phyloP scores from a whole-genome alignment of 2,888 invertebrate species.

The Seladonia tumulorum region DNA sequence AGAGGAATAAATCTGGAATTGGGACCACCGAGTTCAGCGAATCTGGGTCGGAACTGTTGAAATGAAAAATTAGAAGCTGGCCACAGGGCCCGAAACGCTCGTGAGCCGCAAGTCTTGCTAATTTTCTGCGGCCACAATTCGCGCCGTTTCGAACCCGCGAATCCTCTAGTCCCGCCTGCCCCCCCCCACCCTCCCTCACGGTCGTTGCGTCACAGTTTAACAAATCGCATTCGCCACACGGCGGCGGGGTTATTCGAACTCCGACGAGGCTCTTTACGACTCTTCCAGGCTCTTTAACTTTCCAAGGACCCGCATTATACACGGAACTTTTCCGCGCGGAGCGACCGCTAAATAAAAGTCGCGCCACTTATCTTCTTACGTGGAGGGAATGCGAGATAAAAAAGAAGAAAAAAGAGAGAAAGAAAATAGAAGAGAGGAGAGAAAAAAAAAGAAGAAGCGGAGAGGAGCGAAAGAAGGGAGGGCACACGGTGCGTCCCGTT shows the following conservation, averaged over 20 bases:
- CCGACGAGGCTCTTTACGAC: constrained; percentile 6
- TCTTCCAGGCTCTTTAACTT: constrained; percentile 25
- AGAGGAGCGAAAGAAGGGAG: too few relatives aligned
- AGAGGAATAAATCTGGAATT: not conserved
- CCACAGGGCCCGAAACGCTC: not conserved
- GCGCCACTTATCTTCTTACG: constrained; percentile 33
- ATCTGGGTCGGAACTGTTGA: not conserved
- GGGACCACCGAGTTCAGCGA: not conserved
- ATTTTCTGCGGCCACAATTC: constrained; percentile 16
- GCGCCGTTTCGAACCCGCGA: not conserved
- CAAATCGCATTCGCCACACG: constrained; percentile 25
- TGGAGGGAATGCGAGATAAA: constrained; percentile 21
- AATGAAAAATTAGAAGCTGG: not conserved
- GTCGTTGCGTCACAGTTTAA: constrained; percentile 19
- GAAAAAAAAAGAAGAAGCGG: not conserved
- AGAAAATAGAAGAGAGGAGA: not conserved
- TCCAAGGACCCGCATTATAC: constrained; percentile 16
- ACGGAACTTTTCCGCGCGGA: constrained; percentile 10
- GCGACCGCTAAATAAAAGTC: constrained; percentile 50
- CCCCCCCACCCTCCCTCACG: not conserved
- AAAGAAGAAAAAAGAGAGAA: not conserved
- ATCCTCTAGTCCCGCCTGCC: not conserved
- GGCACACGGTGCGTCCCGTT: constrained; percentile 26
- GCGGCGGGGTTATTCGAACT: not conserved
- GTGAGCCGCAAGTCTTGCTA: not conserved